These are phyloP conservation scores for Melanotaenia pygmaea DNA, from an alignment of 2,797 vertebrate species.

Conservation along the genomic window DNA sequence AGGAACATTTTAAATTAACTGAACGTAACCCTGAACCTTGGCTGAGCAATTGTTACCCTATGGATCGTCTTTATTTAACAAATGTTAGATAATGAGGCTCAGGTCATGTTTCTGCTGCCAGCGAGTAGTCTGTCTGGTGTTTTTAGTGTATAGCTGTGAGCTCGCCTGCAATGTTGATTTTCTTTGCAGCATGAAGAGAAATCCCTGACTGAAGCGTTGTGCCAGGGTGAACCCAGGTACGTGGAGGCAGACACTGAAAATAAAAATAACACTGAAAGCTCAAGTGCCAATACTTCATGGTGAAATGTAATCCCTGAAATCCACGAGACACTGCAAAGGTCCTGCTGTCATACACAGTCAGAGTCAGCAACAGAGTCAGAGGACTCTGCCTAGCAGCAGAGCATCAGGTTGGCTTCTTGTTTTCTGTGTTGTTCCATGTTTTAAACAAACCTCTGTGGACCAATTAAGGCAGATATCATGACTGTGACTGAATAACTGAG, in stretches of 20 bases:
- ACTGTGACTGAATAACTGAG: slow-evolving; percentile 45
- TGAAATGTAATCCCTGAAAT: slow-evolving; percentile 46
- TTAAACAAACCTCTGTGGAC: slow-evolving; percentile 42
- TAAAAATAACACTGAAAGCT: slow-evolving; percentile 23
- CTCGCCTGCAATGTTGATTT: slow-evolving; percentile 17
- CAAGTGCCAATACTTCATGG: slow-evolving; percentile 9
- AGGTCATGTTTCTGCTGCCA: slow-evolving; percentile 34
- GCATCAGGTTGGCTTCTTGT: slow-evolving; percentile 45
- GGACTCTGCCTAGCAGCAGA: slow-evolving; percentile 41
- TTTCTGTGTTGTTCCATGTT: slow-evolving; percentile 35
- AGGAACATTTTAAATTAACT: slow-evolving; percentile 51
- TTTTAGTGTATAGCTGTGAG: slow-evolving; percentile 12
- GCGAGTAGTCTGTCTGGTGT: slow-evolving; percentile 15
- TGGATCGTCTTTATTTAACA: slow-evolving; percentile 35
- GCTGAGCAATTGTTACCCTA: slow-evolving; percentile 30
- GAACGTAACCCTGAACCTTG: background rate
- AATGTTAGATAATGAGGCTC: slow-evolving; percentile 54
- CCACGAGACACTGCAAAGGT: background rate
- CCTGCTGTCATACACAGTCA: slow-evolving; percentile 1
- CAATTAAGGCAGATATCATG: slow-evolving; percentile 54
- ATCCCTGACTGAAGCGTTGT: slow-evolving; percentile 16
- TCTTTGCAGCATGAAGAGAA: slow-evolving; percentile 19
- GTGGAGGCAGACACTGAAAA: background rate
- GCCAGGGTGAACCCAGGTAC: slow-evolving; percentile 7
- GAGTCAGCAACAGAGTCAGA: slow-evolving; percentile 9